These are phyloP conservation scores for Gila orcuttii DNA, from an alignment of 2,113 vertebrate species.

Conservation along the genomic window DNA sequence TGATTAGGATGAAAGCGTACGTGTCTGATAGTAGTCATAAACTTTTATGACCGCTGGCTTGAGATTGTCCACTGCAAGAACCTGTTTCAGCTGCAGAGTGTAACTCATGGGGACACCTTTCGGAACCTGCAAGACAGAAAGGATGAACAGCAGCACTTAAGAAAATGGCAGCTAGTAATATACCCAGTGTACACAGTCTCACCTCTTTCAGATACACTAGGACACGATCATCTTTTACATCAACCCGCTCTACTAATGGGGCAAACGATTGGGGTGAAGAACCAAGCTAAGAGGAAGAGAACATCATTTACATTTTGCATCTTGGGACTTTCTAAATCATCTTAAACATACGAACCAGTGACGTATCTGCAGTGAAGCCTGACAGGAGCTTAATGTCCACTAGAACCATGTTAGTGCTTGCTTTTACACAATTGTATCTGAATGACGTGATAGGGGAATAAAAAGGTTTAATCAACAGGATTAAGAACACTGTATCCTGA, in stretches of 20 bases:
- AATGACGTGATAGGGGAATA: background rate
- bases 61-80: background rate
- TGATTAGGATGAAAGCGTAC: background rate
- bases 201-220: slow-evolving; percentile 67
- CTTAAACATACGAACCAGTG: background rate
- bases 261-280: background rate
- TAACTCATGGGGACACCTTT: background rate
- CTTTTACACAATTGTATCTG: background rate
- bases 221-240: slow-evolving; percentile 60
- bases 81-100: background rate
- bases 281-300: background rate
- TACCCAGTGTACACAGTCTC: slow-evolving; percentile 31
- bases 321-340: slow-evolving; percentile 53
- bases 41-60: background rate
- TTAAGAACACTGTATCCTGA: background rate
- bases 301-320: background rate
- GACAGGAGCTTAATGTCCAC: background rate
- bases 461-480: background rate
- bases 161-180: background rate
- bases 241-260: slow-evolving; percentile 8
- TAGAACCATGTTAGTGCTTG: background rate
- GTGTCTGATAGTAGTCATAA: slow-evolving; percentile 17
- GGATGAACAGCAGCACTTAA: background rate
- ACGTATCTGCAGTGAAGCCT: background rate
- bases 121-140: background rate